Evolutionary conservation across 2,888 invertebrate species (phyloP), one percentile per base, ranked within the genome.

Genomic region (Leuctra nigra): DNA sequence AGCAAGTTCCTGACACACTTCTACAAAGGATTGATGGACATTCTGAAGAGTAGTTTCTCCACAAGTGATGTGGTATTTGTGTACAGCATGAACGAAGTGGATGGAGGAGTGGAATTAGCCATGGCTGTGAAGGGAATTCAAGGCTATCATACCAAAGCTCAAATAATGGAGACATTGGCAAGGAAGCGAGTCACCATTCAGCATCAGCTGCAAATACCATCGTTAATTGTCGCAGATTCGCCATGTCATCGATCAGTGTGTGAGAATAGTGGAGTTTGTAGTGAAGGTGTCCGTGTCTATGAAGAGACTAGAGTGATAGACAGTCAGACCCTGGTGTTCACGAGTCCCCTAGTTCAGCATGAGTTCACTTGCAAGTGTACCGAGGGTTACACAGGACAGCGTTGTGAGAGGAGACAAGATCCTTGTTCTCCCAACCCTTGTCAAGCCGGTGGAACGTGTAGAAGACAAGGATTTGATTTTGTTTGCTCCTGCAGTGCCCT

Each of bases 361-460:
- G 86, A 87, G 62, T 87, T 86, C 68, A 77, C 75, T 2, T 94
- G 94, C 69, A 82, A 84, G 61, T 94, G 94, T 68, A 80, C 83
- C 0, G 87, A 88, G 61, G 91, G 91, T 41, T 94, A 88, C 68
- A 87, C 86, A 13, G 94, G 94, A 1, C 76, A 77, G 1, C 81
- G 83, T 59, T 94, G 94, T 70, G 88, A 90, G 66, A 85, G 86
- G 66, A 79, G 90, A 6, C 91, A 91, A 74, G 92, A 94, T 74
- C 96, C 96, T 0, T 93, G 94, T 68, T 79, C 86, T 22, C 91
- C 91, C 1, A 91, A 87, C 69, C 95, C 94, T 3, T 97, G 97
- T 69, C 81, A 84, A 62, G 81, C 82, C 64, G 89, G 88, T 59
- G 92, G 89, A 0, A 84, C 86, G 63, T 97, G 96, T 68, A 80